phyloP scores from a whole-genome alignment of 2,888 invertebrate genomes.

The Lasioglossum malachurum region DNA sequence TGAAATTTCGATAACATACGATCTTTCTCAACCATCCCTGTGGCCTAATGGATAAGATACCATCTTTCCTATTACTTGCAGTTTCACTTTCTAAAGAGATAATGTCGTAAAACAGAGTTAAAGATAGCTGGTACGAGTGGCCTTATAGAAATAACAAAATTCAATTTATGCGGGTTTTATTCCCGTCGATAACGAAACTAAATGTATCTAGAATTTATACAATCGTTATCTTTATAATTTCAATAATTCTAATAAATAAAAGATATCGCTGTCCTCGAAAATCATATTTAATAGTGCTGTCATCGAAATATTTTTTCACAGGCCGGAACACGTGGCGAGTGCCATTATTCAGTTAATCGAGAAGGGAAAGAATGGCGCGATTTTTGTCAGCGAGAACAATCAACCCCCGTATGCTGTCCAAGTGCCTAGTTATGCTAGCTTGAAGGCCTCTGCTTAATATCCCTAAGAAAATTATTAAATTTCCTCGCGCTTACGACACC shows the following conservation, averaged over 20 bases:
- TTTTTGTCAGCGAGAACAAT: slow-evolving; percentile 74
- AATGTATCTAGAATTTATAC: too few relatives aligned
- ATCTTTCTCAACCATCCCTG: too few relatives aligned
- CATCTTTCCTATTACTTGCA: too few relatives aligned
- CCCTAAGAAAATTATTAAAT: too few relatives aligned
- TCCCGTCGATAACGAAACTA: too few relatives aligned
- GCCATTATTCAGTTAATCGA: slow-evolving; percentile 75
- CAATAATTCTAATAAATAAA: too few relatives aligned
- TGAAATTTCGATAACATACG: too few relatives aligned
- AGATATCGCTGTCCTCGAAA: neutral
- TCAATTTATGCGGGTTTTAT: too few relatives aligned
- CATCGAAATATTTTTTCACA: slow-evolving; percentile 42
- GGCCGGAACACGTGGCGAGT: slow-evolving; percentile 74
- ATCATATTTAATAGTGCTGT: neutral
- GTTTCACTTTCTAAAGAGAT: neutral
- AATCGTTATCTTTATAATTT: too few relatives aligned
- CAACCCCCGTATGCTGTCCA: slow-evolving; percentile 72
- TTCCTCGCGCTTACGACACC: neutral
- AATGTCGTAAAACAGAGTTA: neutral
- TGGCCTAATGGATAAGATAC: too few relatives aligned
- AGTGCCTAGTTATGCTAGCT: slow-evolving; percentile 53
- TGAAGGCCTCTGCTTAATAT: slow-evolving; percentile 50
- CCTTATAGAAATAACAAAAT: too few relatives aligned
- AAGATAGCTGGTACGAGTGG: too few relatives aligned
- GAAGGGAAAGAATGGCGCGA: slow-evolving; percentile 72